Evolutionary conservation across 2,888 invertebrate genomes (phyloP).

Genomic region (Phragmatobia fuliginosa): DNA sequence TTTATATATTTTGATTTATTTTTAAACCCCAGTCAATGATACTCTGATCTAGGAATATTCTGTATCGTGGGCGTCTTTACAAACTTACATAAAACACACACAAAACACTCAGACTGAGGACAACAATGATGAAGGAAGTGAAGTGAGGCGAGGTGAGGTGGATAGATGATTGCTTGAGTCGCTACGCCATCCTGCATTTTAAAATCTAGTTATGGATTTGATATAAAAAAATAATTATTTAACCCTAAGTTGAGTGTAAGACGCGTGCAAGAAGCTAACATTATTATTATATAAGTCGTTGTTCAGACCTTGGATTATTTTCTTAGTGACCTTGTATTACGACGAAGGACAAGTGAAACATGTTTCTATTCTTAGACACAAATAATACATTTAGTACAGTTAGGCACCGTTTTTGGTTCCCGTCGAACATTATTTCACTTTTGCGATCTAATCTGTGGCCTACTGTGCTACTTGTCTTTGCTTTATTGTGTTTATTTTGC

Average conservation of each 20-base stretch:
- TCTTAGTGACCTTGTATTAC: constrained; percentile 18
- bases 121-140: too few relatives aligned
- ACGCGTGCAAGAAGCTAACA: constrained; percentile 14
- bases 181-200: too few relatives aligned
- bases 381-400: constrained; percentile 10
- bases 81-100: too few relatives aligned
- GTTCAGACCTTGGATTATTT: constrained; percentile 22
- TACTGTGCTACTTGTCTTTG: background rate
- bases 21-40: too few relatives aligned
- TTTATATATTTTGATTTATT: too few relatives aligned
- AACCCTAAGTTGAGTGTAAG: constrained; percentile 2
- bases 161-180: too few relatives aligned
- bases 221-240: background rate
- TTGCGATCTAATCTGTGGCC: background rate
- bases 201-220: background rate
- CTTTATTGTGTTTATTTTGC: background rate
- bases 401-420: background rate
- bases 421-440: background rate
- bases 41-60: too few relatives aligned
- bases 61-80: too few relatives aligned
- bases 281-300: constrained; percentile 16
- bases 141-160: too few relatives aligned
- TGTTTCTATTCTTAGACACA: constrained; percentile 22
- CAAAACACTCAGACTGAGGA: too few relatives aligned
- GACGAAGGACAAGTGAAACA: constrained; percentile 20